These are phyloP conservation scores for Cylindroiulus punctatus DNA, from an alignment of 2,888 invertebrate species.

Conservation along the genomic window DNA sequence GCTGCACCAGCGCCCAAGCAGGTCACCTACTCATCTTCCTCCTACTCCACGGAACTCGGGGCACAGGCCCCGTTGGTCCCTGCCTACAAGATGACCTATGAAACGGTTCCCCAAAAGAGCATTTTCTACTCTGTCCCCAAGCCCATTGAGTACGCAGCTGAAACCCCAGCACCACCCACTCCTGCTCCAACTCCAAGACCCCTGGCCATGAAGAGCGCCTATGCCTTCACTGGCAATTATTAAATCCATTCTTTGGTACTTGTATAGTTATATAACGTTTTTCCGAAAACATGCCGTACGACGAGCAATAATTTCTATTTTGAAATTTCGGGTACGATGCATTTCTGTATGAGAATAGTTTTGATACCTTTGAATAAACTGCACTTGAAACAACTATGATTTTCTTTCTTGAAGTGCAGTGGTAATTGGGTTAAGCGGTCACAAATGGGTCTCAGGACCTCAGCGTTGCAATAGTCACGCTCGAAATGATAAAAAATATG, in stretches of 20 bases:
- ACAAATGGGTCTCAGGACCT: no score
- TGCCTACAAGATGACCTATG: constrained; percentile 11
- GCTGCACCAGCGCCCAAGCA: neutral
- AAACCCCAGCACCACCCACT: neutral
- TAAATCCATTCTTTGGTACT: neutral
- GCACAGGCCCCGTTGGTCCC: neutral
- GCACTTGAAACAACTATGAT: neutral
- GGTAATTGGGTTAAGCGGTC: no score
- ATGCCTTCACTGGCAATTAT: constrained; percentile 15
- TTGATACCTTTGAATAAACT: neutral
- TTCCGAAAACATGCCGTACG: neutral
- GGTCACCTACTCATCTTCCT: constrained; percentile 20
- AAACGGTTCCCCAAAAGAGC: constrained; percentile 20
- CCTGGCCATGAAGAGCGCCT: constrained; percentile 2
- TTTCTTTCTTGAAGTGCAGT: neutral
- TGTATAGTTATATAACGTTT: neutral
- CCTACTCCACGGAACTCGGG: neutral
- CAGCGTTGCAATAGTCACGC: no score
- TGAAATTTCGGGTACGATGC: neutral
- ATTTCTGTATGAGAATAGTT: constrained; percentile 30
- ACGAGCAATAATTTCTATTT: neutral
- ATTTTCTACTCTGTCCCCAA: neutral
- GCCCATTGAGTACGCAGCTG: neutral
- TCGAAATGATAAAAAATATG: no score
- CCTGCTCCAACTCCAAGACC: constrained; percentile 16